Evolutionary conservation across 1,140 invertebrate species (phyloP).

Genomic region (Leptonema lineaticorne): DNA sequence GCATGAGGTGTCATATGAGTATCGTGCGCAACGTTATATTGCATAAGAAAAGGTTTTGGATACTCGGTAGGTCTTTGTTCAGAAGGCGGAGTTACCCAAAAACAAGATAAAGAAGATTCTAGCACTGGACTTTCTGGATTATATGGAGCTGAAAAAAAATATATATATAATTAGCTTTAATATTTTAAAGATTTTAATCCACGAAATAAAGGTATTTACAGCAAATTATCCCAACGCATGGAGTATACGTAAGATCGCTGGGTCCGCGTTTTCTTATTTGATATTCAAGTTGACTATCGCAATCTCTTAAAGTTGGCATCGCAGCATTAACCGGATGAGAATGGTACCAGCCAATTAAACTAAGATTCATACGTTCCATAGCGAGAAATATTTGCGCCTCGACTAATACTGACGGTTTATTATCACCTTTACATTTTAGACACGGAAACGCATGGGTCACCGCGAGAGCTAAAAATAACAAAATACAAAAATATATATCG

Average conservation of each 20-base stretch:
- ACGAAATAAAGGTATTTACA: slow-evolving; percentile 65
- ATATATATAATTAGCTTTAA: too few species aligned
- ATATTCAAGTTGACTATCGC: slow-evolving; percentile 91
- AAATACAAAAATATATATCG: not conserved
- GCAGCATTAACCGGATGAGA: slow-evolving; percentile 89
- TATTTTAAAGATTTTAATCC: too few species aligned
- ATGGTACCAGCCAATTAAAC: slow-evolving; percentile 93
- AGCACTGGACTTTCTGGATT: slow-evolving; percentile 74
- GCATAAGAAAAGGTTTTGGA: slow-evolving; percentile 85
- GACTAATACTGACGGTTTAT: slow-evolving; percentile 68
- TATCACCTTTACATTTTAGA: slow-evolving; percentile 76
- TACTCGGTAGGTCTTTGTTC: slow-evolving; percentile 89
- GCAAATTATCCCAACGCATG: slow-evolving; percentile 89
- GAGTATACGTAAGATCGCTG: slow-evolving; percentile 85
- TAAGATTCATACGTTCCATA: slow-evolving; percentile 78
- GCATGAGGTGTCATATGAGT: slow-evolving; percentile 78
- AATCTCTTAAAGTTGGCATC: slow-evolving; percentile 85
- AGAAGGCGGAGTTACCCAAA: slow-evolving; percentile 92
- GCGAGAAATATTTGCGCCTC: slow-evolving; percentile 79
- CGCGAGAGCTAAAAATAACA: slow-evolving; percentile 68
- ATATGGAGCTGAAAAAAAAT: slow-evolving; percentile 74
- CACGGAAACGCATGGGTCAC: slow-evolving; percentile 90
- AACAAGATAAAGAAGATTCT: slow-evolving; percentile 81
- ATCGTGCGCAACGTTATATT: slow-evolving; percentile 81
- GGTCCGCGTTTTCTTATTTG: slow-evolving; percentile 92